These are phyloP conservation scores for Machimus atricapillus DNA, from an alignment of 2,888 invertebrate genomes.

Conservation along the genomic window DNA sequence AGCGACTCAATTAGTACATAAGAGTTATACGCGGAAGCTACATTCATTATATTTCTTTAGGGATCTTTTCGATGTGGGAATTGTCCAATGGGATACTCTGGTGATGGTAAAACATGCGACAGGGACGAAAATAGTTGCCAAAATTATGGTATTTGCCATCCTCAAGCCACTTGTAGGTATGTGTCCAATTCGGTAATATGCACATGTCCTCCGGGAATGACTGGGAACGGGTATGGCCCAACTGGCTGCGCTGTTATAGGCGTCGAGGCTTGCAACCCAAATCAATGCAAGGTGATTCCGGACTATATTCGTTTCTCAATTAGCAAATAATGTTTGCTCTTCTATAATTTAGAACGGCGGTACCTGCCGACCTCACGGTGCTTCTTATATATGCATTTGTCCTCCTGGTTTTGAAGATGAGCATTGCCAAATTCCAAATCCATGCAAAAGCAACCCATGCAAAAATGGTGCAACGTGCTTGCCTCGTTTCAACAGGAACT, in stretches of 20 bases:
- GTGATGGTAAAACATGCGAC: constrained; percentile 79
- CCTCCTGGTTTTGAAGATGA: constrained; percentile 63
- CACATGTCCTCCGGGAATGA: constrained; percentile 78
- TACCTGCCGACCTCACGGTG: constrained; percentile 52
- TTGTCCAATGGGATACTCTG: constrained; percentile 88
- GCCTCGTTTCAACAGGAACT: constrained; percentile 52
- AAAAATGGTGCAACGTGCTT: constrained; percentile 80
- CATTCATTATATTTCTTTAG: constrained; percentile 55
- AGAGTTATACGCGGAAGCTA: neutral
- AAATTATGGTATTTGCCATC: constrained; percentile 73
- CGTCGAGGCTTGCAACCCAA: constrained; percentile 64
- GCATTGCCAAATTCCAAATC: constrained; percentile 68
- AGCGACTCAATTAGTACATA: too few species aligned
- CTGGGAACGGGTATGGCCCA: constrained; percentile 82
- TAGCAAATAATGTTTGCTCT: neutral
- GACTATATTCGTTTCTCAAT: neutral
- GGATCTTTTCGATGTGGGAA: constrained; percentile 86
- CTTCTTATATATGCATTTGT: constrained; percentile 55
- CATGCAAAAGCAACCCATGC: constrained; percentile 79
- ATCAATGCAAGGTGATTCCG: constrained; percentile 63
- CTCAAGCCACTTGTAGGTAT: constrained; percentile 80
- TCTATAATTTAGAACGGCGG: constrained; percentile 68
- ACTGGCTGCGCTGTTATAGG: constrained; percentile 70
- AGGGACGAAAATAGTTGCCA: constrained; percentile 53
- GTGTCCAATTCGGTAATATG: constrained; percentile 73